Percentiles rank a stretch among this genome's conserved stretches.
Evolutionary conservation across 2,797 vertebrate species (phyloP).

Genomic region (Zalophus californianus): DNA sequence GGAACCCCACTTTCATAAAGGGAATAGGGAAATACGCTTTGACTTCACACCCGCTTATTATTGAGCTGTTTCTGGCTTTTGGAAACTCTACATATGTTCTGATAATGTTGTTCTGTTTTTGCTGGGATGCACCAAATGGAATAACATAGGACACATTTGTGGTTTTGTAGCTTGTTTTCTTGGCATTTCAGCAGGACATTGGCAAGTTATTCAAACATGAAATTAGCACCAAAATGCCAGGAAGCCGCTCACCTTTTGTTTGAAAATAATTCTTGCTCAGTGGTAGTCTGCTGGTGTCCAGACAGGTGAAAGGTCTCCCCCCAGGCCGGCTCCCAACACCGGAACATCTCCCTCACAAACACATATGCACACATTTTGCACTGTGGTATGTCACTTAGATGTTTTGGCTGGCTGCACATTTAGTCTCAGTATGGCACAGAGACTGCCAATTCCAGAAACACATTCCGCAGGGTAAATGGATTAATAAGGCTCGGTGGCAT

Average conservation of each 20-base stretch:
- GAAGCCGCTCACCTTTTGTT: conserved; percentile 58
- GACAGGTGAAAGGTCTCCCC: conserved; percentile 33
- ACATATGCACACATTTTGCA: conserved; percentile 59
- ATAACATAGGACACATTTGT: conserved; percentile 66
- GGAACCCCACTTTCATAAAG: conserved; percentile 26
- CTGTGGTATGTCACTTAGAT: conserved; percentile 61
- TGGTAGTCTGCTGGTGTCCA: not conserved
- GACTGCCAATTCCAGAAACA: conserved; percentile 80
- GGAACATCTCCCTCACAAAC: conserved; percentile 30
- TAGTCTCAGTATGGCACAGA: conserved; percentile 74
- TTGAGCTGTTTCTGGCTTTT: conserved; percentile 65
- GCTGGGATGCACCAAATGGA: conserved; percentile 70
- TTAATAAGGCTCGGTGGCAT: conserved; percentile 72
- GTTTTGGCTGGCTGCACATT: conserved; percentile 73
- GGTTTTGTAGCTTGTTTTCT: conserved; percentile 72
- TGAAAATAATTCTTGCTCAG: conserved; percentile 55
- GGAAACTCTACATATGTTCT: conserved; percentile 68
- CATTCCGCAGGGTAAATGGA: conserved; percentile 68
- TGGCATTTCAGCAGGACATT: conserved; percentile 74
- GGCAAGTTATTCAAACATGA: conserved; percentile 74
- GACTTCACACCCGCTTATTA: conserved; percentile 44
- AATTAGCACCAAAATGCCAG: conserved; percentile 70
- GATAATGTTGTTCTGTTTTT: conserved; percentile 70
- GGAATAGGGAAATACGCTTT: conserved; percentile 62
- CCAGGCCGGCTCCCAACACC: not conserved